Conservation (phyloP, 92 coral and sea anemone genomes). For the Porites cylindrica region DNA sequence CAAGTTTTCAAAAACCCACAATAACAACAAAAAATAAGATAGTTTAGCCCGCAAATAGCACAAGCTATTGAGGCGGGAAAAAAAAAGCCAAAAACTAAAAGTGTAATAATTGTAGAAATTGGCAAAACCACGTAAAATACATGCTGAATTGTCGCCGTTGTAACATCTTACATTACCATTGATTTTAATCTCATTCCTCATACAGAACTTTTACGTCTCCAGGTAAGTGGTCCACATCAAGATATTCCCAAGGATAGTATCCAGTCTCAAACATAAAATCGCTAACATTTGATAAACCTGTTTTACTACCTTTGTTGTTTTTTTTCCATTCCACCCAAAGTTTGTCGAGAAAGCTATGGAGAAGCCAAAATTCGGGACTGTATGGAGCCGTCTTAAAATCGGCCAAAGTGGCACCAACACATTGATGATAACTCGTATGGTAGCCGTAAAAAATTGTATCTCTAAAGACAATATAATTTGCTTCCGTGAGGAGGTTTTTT, state of each 20-base stretch:
- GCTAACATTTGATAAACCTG: slow-evolving; percentile 28
- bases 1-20: too few species aligned
- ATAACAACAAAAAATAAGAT: too few species aligned
- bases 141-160: too few species aligned
- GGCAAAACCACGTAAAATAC: too few species aligned
- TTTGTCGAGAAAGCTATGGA: slow-evolving; percentile 74
- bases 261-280: slow-evolving; percentile 53
- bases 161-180: too few species aligned
- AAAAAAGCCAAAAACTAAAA: too few species aligned
- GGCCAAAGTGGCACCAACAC: slow-evolving; percentile 67
- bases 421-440: slow-evolving; percentile 60
- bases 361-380: slow-evolving; percentile 77
- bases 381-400: slow-evolving; percentile 22
- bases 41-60: too few species aligned
- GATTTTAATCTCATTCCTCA: not conserved
- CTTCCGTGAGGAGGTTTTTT: not conserved
- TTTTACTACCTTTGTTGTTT: slow-evolving; percentile 37
- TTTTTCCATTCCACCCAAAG: slow-evolving; percentile 77
- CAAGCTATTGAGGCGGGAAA: too few species aligned
- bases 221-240: slow-evolving; percentile 59
- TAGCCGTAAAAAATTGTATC: slow-evolving; percentile 18
- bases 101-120: too few species aligned
- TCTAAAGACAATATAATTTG: slow-evolving; percentile 55
- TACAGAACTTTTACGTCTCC: slow-evolving; percentile 61
- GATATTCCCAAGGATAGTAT: slow-evolving; percentile 38